Evolutionary conservation across 2,113 vertebrate species (phyloP).

Genomic region (Eubucco bourcierii): DNA sequence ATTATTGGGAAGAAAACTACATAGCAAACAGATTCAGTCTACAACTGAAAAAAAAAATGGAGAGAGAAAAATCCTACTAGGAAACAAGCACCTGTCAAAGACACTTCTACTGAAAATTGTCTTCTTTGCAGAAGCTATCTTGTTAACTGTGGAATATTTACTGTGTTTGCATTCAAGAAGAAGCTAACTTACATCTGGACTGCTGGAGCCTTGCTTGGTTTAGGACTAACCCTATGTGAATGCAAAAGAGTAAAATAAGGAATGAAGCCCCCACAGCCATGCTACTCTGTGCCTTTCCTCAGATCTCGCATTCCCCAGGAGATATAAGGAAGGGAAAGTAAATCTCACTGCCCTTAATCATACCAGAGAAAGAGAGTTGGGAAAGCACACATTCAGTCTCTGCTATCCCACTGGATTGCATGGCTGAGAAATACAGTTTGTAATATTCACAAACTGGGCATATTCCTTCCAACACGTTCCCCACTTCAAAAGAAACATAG

Average conservation of each 20-base stretch:
- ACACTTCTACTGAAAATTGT: not conserved
- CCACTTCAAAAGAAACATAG: not conserved
- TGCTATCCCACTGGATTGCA: not conserved
- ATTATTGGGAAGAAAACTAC: not conserved
- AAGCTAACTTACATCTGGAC: not conserved
- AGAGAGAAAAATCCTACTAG: not conserved
- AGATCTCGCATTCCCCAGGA: not conserved
- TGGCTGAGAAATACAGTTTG: not conserved
- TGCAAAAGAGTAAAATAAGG: not conserved
- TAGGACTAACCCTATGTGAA: not conserved
- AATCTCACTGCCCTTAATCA: not conserved
- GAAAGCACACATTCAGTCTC: not conserved
- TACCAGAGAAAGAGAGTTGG: not conserved
- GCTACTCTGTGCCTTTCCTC: not conserved
- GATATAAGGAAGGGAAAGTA: not conserved
- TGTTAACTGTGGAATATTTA: not conserved
- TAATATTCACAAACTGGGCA: not conserved
- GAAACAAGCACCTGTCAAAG: not conserved
- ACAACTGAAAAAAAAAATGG: not conserved
- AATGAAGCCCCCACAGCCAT: not conserved
- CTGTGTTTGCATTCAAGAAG: not conserved
- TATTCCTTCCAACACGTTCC: not conserved
- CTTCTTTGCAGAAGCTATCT: not conserved
- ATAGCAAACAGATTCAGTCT: not conserved
- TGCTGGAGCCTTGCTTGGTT: not conserved